phyloP scores from a whole-genome alignment of 37 sponge, comb jelly and placozoan genomes.

The Axinella damicornis region DNA sequence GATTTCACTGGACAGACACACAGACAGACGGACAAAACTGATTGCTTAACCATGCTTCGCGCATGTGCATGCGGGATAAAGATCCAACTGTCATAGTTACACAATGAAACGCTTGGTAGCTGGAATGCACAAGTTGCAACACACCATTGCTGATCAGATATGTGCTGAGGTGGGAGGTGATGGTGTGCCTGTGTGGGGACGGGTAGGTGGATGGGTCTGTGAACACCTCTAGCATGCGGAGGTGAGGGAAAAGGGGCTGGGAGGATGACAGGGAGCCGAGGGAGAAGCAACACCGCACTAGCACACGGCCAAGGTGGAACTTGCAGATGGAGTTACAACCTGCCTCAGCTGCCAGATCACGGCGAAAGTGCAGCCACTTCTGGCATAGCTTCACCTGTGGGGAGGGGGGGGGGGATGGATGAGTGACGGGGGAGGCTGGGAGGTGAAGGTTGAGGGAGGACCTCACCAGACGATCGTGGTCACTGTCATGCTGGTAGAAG shows the following conservation, averaged over 20 bases:
- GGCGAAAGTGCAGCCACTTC: constrained; percentile 63
- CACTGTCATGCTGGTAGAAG: constrained; percentile 42
- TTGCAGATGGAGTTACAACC: neutral
- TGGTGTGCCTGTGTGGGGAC: neutral
- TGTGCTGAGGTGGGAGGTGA: neutral
- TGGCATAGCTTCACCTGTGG: constrained; percentile 61
- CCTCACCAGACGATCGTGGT: constrained; percentile 57
- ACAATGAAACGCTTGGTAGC: too few relatives aligned
- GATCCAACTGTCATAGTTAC: too few relatives aligned
- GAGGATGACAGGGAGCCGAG: neutral
- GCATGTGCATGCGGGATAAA: neutral
- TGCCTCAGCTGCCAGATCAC: neutral
- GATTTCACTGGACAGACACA: too few relatives aligned
- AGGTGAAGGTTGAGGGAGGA: neutral
- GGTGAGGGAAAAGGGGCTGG: constrained; percentile 46
- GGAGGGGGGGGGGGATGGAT: neutral
- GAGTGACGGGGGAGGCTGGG: neutral
- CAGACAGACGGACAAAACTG: too few relatives aligned
- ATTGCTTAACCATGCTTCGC: too few relatives aligned
- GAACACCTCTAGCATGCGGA: constrained; percentile 70
- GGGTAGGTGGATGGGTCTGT: constrained; percentile 28
- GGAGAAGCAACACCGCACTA: neutral
- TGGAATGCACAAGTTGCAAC: neutral
- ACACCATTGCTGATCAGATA: neutral
- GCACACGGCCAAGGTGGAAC: constrained; percentile 10